Evolutionary conservation across 2,113 vertebrate genomes (phyloP).

Genomic region (Phalacrocorax carbo): DNA sequence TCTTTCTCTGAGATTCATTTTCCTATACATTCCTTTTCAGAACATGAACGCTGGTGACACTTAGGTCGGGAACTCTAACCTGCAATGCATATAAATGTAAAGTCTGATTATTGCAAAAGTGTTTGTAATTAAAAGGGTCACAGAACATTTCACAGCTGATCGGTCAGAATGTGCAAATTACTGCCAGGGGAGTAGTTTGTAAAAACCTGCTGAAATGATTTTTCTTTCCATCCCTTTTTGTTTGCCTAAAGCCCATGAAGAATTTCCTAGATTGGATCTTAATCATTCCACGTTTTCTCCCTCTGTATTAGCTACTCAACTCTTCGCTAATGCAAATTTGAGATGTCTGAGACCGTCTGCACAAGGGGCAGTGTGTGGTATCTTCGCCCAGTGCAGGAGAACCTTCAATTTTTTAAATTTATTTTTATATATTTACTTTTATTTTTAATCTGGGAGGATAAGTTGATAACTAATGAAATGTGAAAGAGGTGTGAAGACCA

Average conservation of each 20-base stretch:
- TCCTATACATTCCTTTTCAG: background rate
- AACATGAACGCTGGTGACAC: rapidly evolving
- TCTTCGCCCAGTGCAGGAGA: background rate
- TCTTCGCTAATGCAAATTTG: background rate
- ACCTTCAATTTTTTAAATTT: background rate
- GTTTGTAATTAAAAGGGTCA: background rate
- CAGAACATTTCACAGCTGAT: constrained; percentile 16
- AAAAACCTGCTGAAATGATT: background rate
- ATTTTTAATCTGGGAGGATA: background rate
- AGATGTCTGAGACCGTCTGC: background rate
- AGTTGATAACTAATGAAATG: background rate
- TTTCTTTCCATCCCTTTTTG: background rate
- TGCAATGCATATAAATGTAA: background rate
- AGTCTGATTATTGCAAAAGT: background rate
- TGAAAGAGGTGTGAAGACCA: background rate
- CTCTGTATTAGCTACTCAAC: background rate
- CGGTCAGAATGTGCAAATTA: background rate
- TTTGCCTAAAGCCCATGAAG: background rate
- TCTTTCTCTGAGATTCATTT: background rate
- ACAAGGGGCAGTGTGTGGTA: background rate
- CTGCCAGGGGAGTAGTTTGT: background rate
- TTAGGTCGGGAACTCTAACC: background rate
- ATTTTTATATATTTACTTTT: background rate
- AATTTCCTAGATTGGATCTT: background rate
- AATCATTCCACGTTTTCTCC: background rate